These are phyloP conservation scores for Chiloscyllium plagiosum DNA, from an alignment of 2,113 vertebrate species.

Conservation along the genomic window DNA sequence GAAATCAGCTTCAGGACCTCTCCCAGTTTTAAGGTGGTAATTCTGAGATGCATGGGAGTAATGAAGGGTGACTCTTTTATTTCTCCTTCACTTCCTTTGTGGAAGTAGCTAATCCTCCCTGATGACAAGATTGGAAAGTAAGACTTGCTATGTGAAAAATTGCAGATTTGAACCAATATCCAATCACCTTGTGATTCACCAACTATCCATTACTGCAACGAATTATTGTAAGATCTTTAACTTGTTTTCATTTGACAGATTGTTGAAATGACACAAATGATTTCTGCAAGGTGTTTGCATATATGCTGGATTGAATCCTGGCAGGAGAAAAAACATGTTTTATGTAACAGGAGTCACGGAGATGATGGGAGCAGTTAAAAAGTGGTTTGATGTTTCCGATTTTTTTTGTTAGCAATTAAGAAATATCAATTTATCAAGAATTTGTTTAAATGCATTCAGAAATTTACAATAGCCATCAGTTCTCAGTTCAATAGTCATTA, in stretches of 20 bases:
- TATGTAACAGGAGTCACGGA: neutral
- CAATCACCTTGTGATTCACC: neutral
- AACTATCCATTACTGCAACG: neutral
- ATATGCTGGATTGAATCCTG: neutral
- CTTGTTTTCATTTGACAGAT: neutral
- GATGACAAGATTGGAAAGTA: neutral
- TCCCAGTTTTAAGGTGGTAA: neutral
- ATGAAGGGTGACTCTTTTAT: neutral
- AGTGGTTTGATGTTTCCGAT: neutral
- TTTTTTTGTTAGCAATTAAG: neutral
- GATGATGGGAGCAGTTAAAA: neutral
- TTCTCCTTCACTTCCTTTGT: neutral
- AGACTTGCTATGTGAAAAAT: neutral
- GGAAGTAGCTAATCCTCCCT: neutral
- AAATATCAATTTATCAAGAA: neutral
- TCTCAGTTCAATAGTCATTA: neutral
- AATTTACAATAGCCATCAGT: neutral
- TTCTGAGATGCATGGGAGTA: neutral
- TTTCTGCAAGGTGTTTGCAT: neutral
- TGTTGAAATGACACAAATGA: slow-evolving; percentile 3
- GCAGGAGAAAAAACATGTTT: neutral
- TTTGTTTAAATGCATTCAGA: neutral
- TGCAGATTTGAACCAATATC: neutral
- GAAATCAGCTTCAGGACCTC: neutral
- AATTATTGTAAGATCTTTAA: slow-evolving; percentile 16